A percentile compares a stretch with the other conserved stretches of the same genome.
Evolutionary conservation across 1,140 invertebrate genomes (phyloP).

Genomic region (Grapholita molesta): DNA sequence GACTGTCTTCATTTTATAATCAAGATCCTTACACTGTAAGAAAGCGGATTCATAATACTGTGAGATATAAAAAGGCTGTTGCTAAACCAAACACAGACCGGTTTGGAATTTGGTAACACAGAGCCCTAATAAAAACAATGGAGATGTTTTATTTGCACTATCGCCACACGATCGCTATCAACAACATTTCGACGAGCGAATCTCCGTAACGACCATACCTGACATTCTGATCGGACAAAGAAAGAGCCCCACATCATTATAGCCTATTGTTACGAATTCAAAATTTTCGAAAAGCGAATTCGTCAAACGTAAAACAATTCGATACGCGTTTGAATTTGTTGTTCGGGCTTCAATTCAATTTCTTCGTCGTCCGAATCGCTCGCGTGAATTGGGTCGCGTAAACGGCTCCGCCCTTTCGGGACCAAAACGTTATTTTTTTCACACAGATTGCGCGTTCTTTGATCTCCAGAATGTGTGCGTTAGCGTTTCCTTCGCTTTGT

Average conservation of each 20-base stretch:
- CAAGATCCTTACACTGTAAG: neutral
- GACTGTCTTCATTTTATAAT: neutral
- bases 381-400: conserved; percentile 75
- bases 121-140: conserved; percentile 55
- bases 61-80: conserved; percentile 31
- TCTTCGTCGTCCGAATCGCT: conserved; percentile 65
- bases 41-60: neutral
- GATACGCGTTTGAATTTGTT: conserved; percentile 76
- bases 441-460: conserved; percentile 74
- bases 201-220: conserved; percentile 43
- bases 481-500: conserved; percentile 72
- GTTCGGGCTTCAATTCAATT: conserved; percentile 74
- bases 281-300: conserved; percentile 74
- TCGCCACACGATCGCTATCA: conserved; percentile 57
- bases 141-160: conserved; percentile 54
- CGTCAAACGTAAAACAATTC: conserved; percentile 78
- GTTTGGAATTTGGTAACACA: conserved; percentile 53
- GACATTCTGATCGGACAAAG: conserved; percentile 63
- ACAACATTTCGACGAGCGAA: conserved; percentile 54
- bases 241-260: conserved; percentile 72
- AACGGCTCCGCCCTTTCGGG: conserved; percentile 73
- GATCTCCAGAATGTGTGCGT: conserved; percentile 74
- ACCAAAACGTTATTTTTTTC: conserved; percentile 75
- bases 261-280: conserved; percentile 71
- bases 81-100: conserved; percentile 51